Evolutionary conservation across 2,797 vertebrate genomes (phyloP).

Genomic region (Furcifer pardalis): DNA sequence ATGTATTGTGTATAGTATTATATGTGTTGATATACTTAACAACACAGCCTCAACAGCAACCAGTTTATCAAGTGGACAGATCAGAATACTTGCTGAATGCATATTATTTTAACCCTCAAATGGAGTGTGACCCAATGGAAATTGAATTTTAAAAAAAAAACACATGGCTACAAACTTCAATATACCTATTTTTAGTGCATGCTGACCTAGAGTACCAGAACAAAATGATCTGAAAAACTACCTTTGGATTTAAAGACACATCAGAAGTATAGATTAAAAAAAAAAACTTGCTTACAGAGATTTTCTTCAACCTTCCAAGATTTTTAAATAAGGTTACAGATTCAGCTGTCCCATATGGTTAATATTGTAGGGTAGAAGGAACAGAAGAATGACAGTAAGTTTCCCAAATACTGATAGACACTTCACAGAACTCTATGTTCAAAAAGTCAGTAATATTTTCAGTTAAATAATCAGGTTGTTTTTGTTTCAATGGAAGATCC

Average conservation of each 20-base stretch:
- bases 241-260: conserved; percentile 39
- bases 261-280: neutral
- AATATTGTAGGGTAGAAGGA: conserved; percentile 60
- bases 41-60: no score
- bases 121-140: neutral
- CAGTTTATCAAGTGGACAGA: neutral
- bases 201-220: conserved; percentile 23
- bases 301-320: conserved; percentile 43
- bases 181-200: conserved; percentile 41
- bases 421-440: no score
- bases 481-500: no score
- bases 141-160: conserved; percentile 10
- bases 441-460: no score
- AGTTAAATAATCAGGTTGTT: no score
- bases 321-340: conserved; percentile 55
- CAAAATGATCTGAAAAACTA: conserved; percentile 40
- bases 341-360: conserved; percentile 50
- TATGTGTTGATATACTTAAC: no score
- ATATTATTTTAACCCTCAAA: no score
- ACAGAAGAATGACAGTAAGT: conserved; percentile 43
- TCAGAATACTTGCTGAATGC: neutral
- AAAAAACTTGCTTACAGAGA: no score
- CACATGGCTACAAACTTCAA: conserved; percentile 35
- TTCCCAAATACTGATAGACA: conserved; percentile 43
- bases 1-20: no score